Evolutionary conservation across 2,888 invertebrate genomes (phyloP).

Genomic region (Rhingia rostrata): DNA sequence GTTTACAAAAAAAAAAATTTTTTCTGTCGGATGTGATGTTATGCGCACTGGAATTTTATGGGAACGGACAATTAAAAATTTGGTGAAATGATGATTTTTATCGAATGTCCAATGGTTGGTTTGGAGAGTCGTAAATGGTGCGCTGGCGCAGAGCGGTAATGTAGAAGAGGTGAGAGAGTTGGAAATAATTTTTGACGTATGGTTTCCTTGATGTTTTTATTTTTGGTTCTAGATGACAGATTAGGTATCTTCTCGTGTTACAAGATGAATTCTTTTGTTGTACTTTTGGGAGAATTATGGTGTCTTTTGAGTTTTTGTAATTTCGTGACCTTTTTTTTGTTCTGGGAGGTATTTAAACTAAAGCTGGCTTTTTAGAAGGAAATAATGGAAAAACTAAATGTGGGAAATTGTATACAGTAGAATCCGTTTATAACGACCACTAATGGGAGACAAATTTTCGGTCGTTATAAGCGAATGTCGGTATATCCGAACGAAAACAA

Average conservation of each 20-base stretch:
- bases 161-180: slow-evolving; percentile 13
- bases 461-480: too few species aligned
- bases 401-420: too few species aligned
- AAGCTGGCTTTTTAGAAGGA: too few species aligned
- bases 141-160: background rate
- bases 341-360: too few species aligned
- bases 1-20: slow-evolving; percentile 51
- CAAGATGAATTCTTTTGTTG: slow-evolving; percentile 9
- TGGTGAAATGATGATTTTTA: slow-evolving; percentile 70
- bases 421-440: too few species aligned
- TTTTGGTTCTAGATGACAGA: background rate
- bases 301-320: background rate
- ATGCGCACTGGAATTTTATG: slow-evolving; percentile 70
- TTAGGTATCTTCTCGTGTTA: slow-evolving; percentile 23
- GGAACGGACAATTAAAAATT: slow-evolving; percentile 69
- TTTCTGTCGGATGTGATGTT: slow-evolving; percentile 70
- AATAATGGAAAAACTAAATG: too few species aligned
- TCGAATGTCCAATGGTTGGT: slow-evolving; percentile 23
- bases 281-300: background rate
- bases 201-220: slow-evolving; percentile 37
- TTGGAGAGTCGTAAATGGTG: slow-evolving; percentile 41
- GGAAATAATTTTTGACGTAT: slow-evolving; percentile 63
- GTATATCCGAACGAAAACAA: too few species aligned
- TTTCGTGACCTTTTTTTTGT: background rate
- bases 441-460: too few species aligned